Percentiles rank a stretch among this genome's conserved stretches.
Evolutionary conservation across 1,140 invertebrate genomes (phyloP).

Genomic region (Pentalonia nigronervosa): DNA sequence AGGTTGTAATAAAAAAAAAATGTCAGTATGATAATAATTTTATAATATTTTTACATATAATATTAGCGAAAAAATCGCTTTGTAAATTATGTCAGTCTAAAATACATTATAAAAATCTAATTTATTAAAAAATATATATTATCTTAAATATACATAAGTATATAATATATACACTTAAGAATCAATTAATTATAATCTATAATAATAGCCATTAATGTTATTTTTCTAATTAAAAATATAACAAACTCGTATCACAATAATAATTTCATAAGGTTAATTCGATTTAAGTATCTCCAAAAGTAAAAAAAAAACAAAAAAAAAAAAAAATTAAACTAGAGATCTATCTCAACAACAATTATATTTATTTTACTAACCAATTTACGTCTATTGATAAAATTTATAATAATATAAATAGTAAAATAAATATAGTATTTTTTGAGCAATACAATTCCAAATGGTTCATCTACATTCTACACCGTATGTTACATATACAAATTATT

Average conservation of each 20-base stretch:
- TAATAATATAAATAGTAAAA: conserved; percentile 31
- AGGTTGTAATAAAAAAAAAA: neutral
- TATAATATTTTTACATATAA: conserved; percentile 34
- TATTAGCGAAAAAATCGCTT: conserved; percentile 18
- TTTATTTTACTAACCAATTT: conserved; percentile 30
- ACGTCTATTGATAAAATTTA: neutral
- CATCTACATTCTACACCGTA: conserved; percentile 31
- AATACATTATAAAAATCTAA: conserved; percentile 54
- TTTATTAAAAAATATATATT: conserved; percentile 51
- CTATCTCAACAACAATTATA: conserved; percentile 37
- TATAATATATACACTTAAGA: conserved; percentile 19
- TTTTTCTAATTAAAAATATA: neutral
- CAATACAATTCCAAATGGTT: conserved; percentile 40
- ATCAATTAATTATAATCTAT: neutral
- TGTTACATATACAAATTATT: neutral
- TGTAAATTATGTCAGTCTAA: conserved; percentile 52
- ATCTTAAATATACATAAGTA: conserved; percentile 39
- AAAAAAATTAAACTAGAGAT: conserved; percentile 36
- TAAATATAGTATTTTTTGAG: conserved; percentile 45
- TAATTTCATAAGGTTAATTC: conserved; percentile 48
- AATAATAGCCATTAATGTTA: conserved; percentile 35
- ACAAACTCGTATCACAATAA: conserved; percentile 47
- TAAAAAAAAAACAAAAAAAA: conserved; percentile 47
- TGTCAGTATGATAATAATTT: neutral
- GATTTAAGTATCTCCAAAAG: conserved; percentile 36